A percentile compares a stretch with the other conserved stretches of the same genome.
Conservation (phyloP, 2,797 vertebrate genomes). For the Podargus strigoides region DNA sequence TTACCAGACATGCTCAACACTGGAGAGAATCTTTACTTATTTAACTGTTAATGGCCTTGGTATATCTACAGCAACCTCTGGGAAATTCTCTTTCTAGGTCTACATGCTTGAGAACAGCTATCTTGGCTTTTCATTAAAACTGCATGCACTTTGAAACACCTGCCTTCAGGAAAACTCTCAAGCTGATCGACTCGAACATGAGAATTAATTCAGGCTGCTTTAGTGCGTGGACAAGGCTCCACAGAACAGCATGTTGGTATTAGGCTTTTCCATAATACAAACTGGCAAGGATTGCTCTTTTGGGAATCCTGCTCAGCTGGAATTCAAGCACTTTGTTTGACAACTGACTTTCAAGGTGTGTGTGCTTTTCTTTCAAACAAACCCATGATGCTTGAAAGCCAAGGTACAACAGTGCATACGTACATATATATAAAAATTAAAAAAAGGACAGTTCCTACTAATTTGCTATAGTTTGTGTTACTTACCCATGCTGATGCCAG, state of each 20-base stretch:
- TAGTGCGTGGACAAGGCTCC: not conserved
- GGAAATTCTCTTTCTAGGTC: slow-evolving; percentile 46
- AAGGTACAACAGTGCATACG: not conserved
- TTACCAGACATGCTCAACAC: slow-evolving; percentile 15
- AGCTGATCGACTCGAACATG: slow-evolving; percentile 48
- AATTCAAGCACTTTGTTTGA: slow-evolving; percentile 55
- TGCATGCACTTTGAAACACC: slow-evolving; percentile 40
- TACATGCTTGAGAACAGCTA: slow-evolving; percentile 37
- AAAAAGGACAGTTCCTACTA: not conserved
- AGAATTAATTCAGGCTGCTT: slow-evolving; percentile 64
- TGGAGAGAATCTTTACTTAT: slow-evolving; percentile 17
- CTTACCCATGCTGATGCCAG: not conserved
- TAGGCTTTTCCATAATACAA: slow-evolving; percentile 43
- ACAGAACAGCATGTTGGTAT: not conserved
- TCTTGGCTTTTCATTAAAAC: slow-evolving; percentile 61
- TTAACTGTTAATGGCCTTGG: slow-evolving; percentile 34
- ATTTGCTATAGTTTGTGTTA: not conserved
- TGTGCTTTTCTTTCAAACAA: slow-evolving; percentile 33
- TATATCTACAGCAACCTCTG: slow-evolving; percentile 41
- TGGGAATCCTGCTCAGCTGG: slow-evolving; percentile 41
- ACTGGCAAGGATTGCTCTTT: slow-evolving; percentile 54
- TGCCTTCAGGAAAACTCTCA: slow-evolving; percentile 60
- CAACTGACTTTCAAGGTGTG: slow-evolving; percentile 40
- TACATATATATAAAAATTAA: not conserved
- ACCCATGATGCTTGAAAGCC: not conserved